Conservation (phyloP, 2,888 invertebrate species). For the Meliscaeva auricollis region DNA sequence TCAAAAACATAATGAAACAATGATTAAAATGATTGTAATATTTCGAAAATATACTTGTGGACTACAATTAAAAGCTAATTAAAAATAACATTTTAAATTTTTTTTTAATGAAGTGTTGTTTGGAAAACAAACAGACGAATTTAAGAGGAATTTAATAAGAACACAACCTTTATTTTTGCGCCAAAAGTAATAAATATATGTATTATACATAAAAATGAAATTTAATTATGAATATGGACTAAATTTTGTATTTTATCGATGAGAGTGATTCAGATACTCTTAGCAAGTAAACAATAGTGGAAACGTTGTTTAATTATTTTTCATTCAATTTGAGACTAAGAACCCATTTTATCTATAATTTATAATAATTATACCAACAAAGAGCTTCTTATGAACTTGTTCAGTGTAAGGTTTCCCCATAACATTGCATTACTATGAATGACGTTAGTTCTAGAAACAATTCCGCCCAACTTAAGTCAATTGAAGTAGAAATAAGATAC, state of each 20-base stretch:
- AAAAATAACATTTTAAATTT: not conserved
- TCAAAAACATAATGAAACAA: slow-evolving; percentile 9
- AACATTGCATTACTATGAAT: not conserved
- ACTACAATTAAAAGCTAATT: slow-evolving; percentile 13
- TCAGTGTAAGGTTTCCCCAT: not conserved
- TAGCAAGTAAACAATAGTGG: not conserved
- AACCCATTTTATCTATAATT: not conserved
- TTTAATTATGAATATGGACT: no score
- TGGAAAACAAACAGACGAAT: not conserved
- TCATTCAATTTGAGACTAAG: not conserved
- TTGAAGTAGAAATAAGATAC: slow-evolving; percentile 31
- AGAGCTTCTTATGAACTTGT: not conserved
- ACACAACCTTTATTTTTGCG: no score
- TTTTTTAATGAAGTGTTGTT: no score
- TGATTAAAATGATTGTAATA: not conserved
- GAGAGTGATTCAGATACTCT: no score
- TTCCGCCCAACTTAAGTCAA: slow-evolving; percentile 11
- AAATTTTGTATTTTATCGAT: no score
- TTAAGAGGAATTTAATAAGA: not conserved
- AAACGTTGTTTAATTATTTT: not conserved
- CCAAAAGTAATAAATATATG: no score
- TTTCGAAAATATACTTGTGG: not conserved
- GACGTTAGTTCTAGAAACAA: not conserved
- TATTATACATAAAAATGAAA: no score
- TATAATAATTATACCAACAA: not conserved